Evolutionary conservation across 2,113 vertebrate genomes (phyloP), one percentile per base, ranked within the genome.

Genomic region (Ifrita kowaldi): DNA sequence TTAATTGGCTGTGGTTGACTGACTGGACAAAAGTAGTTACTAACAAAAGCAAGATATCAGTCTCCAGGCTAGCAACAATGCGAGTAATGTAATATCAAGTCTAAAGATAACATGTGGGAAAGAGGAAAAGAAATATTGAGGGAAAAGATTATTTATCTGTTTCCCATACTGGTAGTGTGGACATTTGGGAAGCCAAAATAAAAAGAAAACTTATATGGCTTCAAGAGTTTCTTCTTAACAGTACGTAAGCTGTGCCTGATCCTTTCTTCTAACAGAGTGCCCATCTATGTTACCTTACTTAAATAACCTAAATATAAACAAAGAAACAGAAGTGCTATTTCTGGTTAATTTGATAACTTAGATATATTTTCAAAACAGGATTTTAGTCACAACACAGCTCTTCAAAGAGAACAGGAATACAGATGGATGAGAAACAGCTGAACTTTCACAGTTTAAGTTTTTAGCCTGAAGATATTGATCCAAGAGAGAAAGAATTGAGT

Each of bases 391-490:
- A 71, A 33, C 1, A 2, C 10, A 88, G 27, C 3, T 56, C 15
- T 83, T 86, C 57, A 64, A 60, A 79, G 23, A 64, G 13, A 83
- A 32, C 14, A 74, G 10, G 32, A 89, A 21, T 46, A 60, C 23
- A 52, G 37, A 64, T 26, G 37, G n/a, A 69, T 90, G 28, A 86
- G 71, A 90, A 94, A 73, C n/a, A 89, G 59, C 26, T 77, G 71
- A 90, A 89, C 41, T 79, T 83, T 49, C 49, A 53, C 22, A 76
- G 49, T 86, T 90, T 47, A 76, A 55, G 28, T 60, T 88, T 95
- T 96, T 88, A 89, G 28, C 59, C 32, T 89, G 64, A 86, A 94
- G 68, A 53, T 91, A 65, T 62, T 89, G 91, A 89, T 90, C 55
- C 46, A 77, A 77, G 71, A 49, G 65, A 79, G 71, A 73, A 87